Conservation (phyloP, 2,888 invertebrate species). For the Eumacrocentrus americanus region DNA sequence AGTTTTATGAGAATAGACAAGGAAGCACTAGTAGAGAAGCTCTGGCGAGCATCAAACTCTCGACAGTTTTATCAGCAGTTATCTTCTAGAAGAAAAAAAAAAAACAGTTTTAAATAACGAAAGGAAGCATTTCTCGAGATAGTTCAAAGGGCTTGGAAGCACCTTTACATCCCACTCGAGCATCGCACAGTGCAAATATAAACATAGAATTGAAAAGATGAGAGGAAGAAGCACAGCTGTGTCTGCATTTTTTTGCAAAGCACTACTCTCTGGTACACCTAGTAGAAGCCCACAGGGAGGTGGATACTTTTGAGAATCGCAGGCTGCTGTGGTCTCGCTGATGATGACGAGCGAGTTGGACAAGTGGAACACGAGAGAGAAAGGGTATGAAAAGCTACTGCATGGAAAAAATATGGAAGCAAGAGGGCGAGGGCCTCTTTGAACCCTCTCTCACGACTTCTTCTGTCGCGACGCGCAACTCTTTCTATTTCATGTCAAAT, state of each 20-base stretch:
- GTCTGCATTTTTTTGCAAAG: conserved; percentile 25
- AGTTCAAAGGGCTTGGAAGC: conserved; percentile 1
- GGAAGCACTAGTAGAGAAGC: not conserved
- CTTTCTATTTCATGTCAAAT: conserved; percentile 12
- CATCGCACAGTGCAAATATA: conserved; percentile 12
- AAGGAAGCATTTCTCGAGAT: not conserved
- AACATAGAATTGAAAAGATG: conserved; percentile 13
- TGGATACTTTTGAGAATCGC: conserved; percentile 3
- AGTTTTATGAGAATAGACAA: not conserved
- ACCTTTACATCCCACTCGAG: conserved; percentile 8
- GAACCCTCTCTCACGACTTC: conserved; percentile 40
- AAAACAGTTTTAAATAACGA: too few species aligned
- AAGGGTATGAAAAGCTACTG: conserved; percentile 44
- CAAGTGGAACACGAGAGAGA: conserved; percentile 10
- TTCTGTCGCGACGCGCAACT: not conserved
- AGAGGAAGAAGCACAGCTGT: not conserved
- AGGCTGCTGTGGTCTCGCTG: conserved; percentile 15
- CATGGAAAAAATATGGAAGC: conserved; percentile 29
- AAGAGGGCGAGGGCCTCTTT: conserved; percentile 45
- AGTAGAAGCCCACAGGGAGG: conserved; percentile 21
- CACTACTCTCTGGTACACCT: conserved; percentile 9
- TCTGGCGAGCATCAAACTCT: too few species aligned
- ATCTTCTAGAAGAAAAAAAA: too few species aligned
- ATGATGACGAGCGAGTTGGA: conserved; percentile 7
- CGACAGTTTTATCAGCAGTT: too few species aligned